Evolutionary conservation across 1,140 invertebrate genomes (phyloP).

Genomic region (Aphis craccivora): DNA sequence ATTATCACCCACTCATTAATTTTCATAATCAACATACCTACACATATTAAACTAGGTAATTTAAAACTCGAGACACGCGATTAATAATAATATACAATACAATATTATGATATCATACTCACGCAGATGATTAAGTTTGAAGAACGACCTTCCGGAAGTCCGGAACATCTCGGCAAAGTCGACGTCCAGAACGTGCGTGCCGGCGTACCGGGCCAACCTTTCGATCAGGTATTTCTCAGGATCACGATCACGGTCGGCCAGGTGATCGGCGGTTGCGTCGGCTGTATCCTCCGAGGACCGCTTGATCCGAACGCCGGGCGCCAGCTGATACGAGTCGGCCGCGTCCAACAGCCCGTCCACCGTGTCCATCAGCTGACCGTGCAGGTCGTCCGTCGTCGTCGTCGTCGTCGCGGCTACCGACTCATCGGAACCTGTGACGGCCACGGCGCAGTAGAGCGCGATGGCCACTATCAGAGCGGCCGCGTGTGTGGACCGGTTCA

Average conservation of each 20-base stretch:
- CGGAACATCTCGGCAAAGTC: constrained; percentile 43
- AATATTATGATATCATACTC: background rate
- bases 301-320: constrained; percentile 17
- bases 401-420: background rate
- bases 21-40: too few species aligned
- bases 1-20: too few species aligned
- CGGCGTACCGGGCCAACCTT: constrained; percentile 8
- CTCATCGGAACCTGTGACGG: background rate
- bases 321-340: background rate
- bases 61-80: background rate
- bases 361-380: background rate
- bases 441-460: background rate
- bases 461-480: background rate
- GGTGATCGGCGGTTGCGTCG: background rate
- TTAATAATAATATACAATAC: background rate
- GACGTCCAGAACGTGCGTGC: constrained; percentile 51
- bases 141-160: constrained; percentile 16
- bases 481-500: background rate
- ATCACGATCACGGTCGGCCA: background rate
- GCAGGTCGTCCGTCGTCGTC: background rate
- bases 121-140: constrained; percentile 30
- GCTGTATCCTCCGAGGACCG: background rate
- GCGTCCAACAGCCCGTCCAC: background rate
- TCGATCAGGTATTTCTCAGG: constrained; percentile 51
- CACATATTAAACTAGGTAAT: background rate